Evolutionary conservation across 2,797 vertebrate species (phyloP).

Genomic region (Acanthurus lineatus): DNA sequence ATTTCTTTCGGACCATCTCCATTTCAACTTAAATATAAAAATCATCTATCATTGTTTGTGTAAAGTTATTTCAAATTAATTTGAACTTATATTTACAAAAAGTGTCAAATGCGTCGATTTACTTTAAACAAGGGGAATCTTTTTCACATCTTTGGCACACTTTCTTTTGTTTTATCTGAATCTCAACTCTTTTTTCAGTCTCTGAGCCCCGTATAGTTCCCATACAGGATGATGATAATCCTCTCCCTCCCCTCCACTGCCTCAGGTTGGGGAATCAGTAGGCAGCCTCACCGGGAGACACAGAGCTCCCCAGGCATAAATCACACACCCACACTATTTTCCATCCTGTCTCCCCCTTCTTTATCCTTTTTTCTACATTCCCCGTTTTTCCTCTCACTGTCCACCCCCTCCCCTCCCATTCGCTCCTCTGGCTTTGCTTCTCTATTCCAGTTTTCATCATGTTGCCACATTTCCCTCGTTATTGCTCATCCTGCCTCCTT

Average conservation of each 20-base stretch:
- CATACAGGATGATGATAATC: slow-evolving; percentile 49
- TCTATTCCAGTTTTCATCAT: slow-evolving; percentile 55
- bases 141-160: slow-evolving; percentile 7
- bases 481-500: slow-evolving; percentile 41
- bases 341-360: slow-evolving; percentile 36
- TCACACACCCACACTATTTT: slow-evolving; percentile 68
- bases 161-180: slow-evolving; percentile 29
- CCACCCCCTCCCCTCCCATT: background rate
- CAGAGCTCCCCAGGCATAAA: slow-evolving; percentile 74
- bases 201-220: slow-evolving; percentile 34
- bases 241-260: slow-evolving; percentile 3
- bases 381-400: slow-evolving; percentile 6
- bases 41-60: background rate
- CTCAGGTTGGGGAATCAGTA: slow-evolving; percentile 65
- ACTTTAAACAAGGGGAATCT: background rate
- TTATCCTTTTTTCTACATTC: slow-evolving; percentile 37
- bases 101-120: too few species aligned
- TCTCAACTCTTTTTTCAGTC: slow-evolving; percentile 12
- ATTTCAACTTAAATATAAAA: slow-evolving; percentile 4
- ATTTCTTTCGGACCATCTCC: slow-evolving; percentile 3
- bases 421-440: slow-evolving; percentile 34
- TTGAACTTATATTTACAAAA: background rate
- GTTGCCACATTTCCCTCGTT: slow-evolving; percentile 33
- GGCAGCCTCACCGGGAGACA: slow-evolving; percentile 63
- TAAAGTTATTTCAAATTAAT: background rate